These are phyloP conservation scores for Tupiocoris notatus DNA, from an alignment of 2,888 invertebrate species.

Conservation along the genomic window DNA sequence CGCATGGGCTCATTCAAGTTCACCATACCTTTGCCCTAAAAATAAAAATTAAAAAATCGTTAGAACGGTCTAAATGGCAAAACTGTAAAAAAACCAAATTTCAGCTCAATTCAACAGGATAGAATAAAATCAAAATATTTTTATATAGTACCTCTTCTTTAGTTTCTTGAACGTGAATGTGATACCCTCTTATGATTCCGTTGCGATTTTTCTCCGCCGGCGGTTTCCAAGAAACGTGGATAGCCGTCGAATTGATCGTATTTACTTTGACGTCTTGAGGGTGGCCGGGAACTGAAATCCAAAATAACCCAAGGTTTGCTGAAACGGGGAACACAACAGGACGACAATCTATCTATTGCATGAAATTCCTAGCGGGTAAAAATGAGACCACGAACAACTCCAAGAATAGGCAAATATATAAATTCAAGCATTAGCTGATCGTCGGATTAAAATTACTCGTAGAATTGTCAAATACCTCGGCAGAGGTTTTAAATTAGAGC, in stretches of 20 bases:
- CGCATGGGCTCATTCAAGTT: conserved; percentile 86
- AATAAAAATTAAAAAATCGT: not conserved
- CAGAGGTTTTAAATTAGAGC: too few relatives aligned
- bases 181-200: conserved; percentile 94
- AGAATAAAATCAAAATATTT: conserved; percentile 3
- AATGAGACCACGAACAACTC: not conserved
- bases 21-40: conserved; percentile 70
- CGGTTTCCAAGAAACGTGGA: conserved; percentile 92
- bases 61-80: not conserved
- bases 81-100: too few relatives aligned
- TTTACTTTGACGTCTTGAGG: conserved; percentile 88
- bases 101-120: not conserved
- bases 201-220: conserved; percentile 88
- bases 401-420: too few relatives aligned
- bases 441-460: too few relatives aligned
- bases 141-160: conserved; percentile 58
- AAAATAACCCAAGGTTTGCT: conserved; percentile 29
- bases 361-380: too few relatives aligned
- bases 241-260: conserved; percentile 91
- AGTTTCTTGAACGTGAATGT: conserved; percentile 90
- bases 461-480: too few relatives aligned
- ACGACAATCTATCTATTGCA: too few relatives aligned
- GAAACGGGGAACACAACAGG: conserved; percentile 9
- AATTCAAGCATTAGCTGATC: too few relatives aligned
- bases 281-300: conserved; percentile 84